Conservation (phyloP, 2,888 invertebrate species). For the Dendrolimus pini region DNA sequence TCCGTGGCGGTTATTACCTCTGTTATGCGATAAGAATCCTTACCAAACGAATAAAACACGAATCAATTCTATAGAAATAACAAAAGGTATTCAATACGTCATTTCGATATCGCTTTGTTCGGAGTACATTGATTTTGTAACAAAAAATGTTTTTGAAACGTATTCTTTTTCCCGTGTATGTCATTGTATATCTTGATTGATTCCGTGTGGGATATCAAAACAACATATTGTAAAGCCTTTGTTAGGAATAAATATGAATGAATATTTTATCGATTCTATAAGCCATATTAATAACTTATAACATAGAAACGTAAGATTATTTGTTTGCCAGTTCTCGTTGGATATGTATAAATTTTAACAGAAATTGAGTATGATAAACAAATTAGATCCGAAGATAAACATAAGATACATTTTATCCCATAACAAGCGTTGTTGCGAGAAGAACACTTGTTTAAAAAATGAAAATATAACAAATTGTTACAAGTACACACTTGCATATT, state of each 20-base stretch:
- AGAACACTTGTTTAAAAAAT: too few species aligned
- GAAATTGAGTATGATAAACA: too few species aligned
- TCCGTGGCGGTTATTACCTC: slow-evolving; percentile 37
- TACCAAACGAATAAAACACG: slow-evolving; percentile 39
- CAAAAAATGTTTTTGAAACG: slow-evolving; percentile 19
- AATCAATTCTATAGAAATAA: slow-evolving; percentile 38
- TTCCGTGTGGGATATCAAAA: background rate
- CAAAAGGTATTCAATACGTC: slow-evolving; percentile 37
- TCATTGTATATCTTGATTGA: background rate
- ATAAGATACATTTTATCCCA: too few species aligned
- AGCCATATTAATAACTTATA: too few species aligned
- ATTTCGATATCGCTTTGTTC: slow-evolving; percentile 28
- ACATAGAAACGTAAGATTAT: too few species aligned
- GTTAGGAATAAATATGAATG: background rate
- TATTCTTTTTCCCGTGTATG: slow-evolving; percentile 3
- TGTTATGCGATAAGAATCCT: slow-evolving; percentile 55
- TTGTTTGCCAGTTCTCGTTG: too few species aligned
- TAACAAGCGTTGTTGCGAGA: too few species aligned
- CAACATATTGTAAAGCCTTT: background rate
- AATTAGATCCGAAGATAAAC: too few species aligned
- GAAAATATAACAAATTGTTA: too few species aligned
- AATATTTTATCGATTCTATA: too few species aligned
- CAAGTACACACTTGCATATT: too few species aligned
- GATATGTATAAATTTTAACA: too few species aligned
- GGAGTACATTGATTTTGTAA: slow-evolving; percentile 36